Percentiles rank a stretch among this genome's conserved stretches.
Evolutionary conservation across 2,888 invertebrate species (phyloP).

Genomic region (Pterostichus niger): DNA sequence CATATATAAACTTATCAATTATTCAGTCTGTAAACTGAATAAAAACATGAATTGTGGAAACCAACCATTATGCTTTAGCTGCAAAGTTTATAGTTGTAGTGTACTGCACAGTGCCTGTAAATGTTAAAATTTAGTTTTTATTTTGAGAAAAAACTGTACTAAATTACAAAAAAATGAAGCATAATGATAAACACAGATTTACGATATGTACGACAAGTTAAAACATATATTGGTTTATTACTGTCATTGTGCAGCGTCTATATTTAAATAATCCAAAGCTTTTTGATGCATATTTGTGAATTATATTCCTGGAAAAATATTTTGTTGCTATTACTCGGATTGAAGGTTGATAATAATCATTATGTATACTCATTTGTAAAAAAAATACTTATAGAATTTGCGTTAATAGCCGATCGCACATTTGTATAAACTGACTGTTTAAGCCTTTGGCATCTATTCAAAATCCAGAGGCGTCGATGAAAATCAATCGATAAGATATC

Average conservation of each 20-base stretch:
- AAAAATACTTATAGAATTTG: slow-evolving; percentile 65
- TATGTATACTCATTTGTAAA: slow-evolving; percentile 66
- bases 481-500: slow-evolving; percentile 57
- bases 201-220: slow-evolving; percentile 28
- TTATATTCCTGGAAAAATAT: slow-evolving; percentile 64
- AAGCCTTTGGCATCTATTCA: slow-evolving; percentile 27
- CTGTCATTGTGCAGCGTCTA: slow-evolving; percentile 65
- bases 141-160: slow-evolving; percentile 49
- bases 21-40: slow-evolving; percentile 58
- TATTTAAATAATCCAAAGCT: slow-evolving; percentile 66
- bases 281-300: slow-evolving; percentile 67
- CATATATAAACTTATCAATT: slow-evolving; percentile 52
- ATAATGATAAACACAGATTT: slow-evolving; percentile 40
- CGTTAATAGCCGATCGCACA: slow-evolving; percentile 65
- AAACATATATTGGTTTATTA: slow-evolving; percentile 39
- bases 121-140: slow-evolving; percentile 62
- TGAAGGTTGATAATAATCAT: slow-evolving; percentile 64
- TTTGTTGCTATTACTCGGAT: slow-evolving; percentile 66
- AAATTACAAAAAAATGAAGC: slow-evolving; percentile 56
- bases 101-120: slow-evolving; percentile 66
- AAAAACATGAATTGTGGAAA: slow-evolving; percentile 65
- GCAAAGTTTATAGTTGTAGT: slow-evolving; percentile 67
- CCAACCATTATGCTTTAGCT: slow-evolving; percentile 65
- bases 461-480: slow-evolving; percentile 3
- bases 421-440: slow-evolving; percentile 64